A percentile compares a stretch with the other conserved stretches of the same genome.
phyloP scores from a whole-genome alignment of 2,888 invertebrate genomes.

The Strigamia transsilvanica region DNA sequence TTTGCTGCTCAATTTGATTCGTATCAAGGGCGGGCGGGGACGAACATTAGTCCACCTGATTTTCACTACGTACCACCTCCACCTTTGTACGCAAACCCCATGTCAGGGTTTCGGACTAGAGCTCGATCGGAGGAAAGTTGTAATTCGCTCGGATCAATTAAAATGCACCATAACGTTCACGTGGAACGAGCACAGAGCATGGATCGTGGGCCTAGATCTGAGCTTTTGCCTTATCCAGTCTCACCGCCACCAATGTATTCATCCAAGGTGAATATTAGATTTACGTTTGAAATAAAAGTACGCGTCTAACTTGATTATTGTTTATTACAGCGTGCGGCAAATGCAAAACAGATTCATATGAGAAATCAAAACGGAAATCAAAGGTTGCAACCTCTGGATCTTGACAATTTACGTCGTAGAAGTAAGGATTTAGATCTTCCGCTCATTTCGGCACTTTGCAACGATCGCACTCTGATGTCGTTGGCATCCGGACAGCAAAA shows the following conservation, averaged over 20 bases:
- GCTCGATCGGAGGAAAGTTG: conserved; percentile 52
- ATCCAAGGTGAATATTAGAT: neutral
- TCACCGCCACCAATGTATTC: conserved; percentile 17
- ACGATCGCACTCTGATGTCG: conserved; percentile 78
- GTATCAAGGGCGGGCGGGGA: neutral
- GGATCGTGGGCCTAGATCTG: conserved; percentile 29
- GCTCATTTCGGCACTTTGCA: conserved; percentile 90
- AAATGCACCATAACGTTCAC: conserved; percentile 19
- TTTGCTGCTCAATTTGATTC: neutral
- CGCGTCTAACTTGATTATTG: neutral
- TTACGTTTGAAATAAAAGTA: neutral
- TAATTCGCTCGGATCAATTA: conserved; percentile 19
- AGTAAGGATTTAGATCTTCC: conserved; percentile 90
- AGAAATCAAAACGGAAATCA: neutral
- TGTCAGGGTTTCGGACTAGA: conserved; percentile 19
- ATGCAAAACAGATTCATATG: neutral
- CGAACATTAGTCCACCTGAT: neutral
- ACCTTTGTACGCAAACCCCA: conserved; percentile 55
- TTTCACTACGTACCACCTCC: conserved; percentile 54
- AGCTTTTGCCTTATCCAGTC: neutral
- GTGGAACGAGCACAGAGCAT: conserved; percentile 49
- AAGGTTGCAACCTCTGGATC: conserved; percentile 71
- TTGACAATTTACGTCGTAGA: conserved; percentile 84
- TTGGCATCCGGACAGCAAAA: neutral
- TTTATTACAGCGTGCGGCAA: neutral